phyloP scores from a whole-genome alignment of 2,113 vertebrate species.

The Tupaia tana region DNA sequence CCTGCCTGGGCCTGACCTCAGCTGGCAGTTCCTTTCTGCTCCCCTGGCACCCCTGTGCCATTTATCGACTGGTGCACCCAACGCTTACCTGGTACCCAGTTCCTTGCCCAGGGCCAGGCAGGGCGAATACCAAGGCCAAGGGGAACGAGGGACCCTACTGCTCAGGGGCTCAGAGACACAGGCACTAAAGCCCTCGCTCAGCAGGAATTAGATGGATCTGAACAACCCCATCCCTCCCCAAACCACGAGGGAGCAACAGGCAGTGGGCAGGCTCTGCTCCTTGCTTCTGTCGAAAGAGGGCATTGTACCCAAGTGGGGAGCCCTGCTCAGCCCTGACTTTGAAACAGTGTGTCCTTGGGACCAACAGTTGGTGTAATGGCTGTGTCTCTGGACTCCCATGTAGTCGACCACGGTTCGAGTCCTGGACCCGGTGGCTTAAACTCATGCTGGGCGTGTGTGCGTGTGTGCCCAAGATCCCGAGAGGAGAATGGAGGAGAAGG shows the following conservation, averaged over 20 bases:
- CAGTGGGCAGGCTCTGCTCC: not conserved
- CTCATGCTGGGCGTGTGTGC: too few species aligned
- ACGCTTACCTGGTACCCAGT: rapidly evolving
- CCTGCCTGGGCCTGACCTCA: rapidly evolving
- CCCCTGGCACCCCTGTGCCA: not conserved
- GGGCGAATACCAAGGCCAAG: not conserved
- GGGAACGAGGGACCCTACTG: not conserved
- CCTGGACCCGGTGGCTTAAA: too few species aligned
- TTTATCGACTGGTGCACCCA: not conserved
- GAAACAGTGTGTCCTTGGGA: not conserved
- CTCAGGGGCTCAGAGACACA: not conserved
- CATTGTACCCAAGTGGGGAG: rapidly evolving
- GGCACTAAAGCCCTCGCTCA: not conserved
- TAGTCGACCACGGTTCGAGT: too few species aligned
- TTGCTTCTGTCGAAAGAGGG: too few species aligned
- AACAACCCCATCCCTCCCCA: not conserved
- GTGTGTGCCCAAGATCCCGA: too few species aligned
- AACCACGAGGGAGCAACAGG: not conserved
- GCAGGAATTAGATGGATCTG: not conserved
- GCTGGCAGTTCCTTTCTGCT: not conserved
- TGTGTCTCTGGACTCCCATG: too few species aligned
- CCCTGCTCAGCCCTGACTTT: not conserved
- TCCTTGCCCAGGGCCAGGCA: not conserved
- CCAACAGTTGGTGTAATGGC: too few species aligned
- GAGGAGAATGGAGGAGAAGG: too few species aligned